A percentile compares a stretch with the other conserved stretches of the same genome.
These are phyloP conservation scores for Alethe diademata DNA, from an alignment of 2,113 vertebrate genomes.

Conservation along the genomic window DNA sequence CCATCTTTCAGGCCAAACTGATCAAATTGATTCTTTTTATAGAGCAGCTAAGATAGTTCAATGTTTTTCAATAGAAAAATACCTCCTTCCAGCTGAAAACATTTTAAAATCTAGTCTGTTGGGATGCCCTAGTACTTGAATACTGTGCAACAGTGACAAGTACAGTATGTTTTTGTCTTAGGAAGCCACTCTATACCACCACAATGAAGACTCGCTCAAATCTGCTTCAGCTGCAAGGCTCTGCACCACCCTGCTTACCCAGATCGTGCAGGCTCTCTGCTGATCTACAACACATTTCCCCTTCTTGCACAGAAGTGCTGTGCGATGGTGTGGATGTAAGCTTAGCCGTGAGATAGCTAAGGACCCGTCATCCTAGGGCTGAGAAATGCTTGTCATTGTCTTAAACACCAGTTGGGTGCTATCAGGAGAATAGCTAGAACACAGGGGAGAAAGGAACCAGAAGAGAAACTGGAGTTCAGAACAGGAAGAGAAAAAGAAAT, in stretches of 20 bases:
- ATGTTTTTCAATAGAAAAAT: background rate
- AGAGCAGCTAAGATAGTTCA: background rate
- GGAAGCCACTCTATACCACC: background rate
- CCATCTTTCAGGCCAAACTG: background rate
- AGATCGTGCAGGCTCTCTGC: rapidly evolving
- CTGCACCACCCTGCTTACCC: background rate
- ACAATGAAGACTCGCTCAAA: background rate
- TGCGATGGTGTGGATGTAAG: rapidly evolving
- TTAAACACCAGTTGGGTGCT: background rate
- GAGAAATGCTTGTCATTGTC: background rate
- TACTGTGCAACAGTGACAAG: background rate
- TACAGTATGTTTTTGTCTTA: background rate
- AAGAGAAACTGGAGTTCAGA: background rate
- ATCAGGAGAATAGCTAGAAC: background rate
- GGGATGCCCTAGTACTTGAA: background rate
- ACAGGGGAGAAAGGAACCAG: background rate
- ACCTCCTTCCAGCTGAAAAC: background rate
- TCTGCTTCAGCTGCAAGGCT: background rate
- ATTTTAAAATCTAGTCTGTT: background rate
- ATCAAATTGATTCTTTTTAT: background rate
- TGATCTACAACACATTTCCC: background rate
- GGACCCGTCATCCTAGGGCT: background rate
- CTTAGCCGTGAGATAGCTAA: background rate
- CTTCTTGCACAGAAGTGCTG: background rate
- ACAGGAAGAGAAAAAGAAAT: conserved; percentile 12